Evolutionary conservation across 1,140 invertebrate genomes (phyloP), one percentile per base, ranked within the genome.

Genomic region (Antheraea mylitta): DNA sequence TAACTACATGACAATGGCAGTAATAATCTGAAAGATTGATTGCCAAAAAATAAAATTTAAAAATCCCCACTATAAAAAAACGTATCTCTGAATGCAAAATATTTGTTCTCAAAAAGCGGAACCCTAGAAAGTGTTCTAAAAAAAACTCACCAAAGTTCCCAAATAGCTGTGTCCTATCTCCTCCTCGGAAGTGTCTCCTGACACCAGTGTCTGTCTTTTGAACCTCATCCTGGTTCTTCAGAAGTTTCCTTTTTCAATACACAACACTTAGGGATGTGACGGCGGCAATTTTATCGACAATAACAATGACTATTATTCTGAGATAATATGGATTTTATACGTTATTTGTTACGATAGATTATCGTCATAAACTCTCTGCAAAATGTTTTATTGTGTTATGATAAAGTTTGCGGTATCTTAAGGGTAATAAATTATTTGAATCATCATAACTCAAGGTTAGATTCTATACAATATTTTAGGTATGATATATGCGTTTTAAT

Each of bases 111-210:
- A 30, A 4, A 30, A 30, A 30, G 4, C 22, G 1, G 22, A 2
- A 30, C 22, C 22, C 22, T 30, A 30, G 4, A 30, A 30, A 30
- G 1, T 30, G 22, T 30, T 2, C 22, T 30, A 30, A 30, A 30
- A 30, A 30, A 30, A 30, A 86, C 86, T 91, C 65, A 91, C 89
- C 86, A 91, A 80, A 74, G 89, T 91, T 36, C 89, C 82, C 69
- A 91, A 74, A 73, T 91, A 91, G 70, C 80, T 89, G 65, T 91
- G 88, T 5, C 87, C 88, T 10, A 90, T 90, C 65, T 90, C 88
- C 63, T 89, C 87, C 22, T 90, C 87, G 0, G 89, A 90, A 0
- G 88, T 90, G 7, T 90, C 86, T 58, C 83, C 89, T 0, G 86
- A 91, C 48, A 91, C 86, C 22, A 90, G 63, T 36, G 70, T 84